Evolutionary conservation across 2,113 vertebrate genomes (phyloP), one percentile per base, ranked within the genome.

Genomic region (Porphyrio hochstetteri): DNA sequence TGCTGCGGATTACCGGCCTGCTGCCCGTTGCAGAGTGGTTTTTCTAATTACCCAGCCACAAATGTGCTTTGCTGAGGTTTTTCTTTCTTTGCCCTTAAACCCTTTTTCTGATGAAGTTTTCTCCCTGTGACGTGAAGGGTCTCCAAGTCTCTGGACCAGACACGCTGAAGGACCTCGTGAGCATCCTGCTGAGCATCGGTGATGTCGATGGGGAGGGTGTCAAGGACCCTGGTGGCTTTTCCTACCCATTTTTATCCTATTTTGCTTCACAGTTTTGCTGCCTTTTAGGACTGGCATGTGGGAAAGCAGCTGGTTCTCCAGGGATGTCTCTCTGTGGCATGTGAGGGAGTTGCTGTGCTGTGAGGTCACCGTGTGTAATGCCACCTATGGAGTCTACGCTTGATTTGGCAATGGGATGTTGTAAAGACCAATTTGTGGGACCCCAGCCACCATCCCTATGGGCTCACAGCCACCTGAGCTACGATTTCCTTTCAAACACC

Each of bases 41-140:
- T 74, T 90, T 64, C 88, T 93, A 96, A 95, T 96, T 95, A 95
- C 63, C 92, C 76, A 65, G 63, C n/a, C n/a, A n/a, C 67, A 65
- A 92, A 72, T 72, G 35, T 31, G 57, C 86, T 84, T 70, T 40
- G 55, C 50, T 71, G 52, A 40, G 21, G 35, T 61, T 74, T 53
- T 52, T 7, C 21, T 29, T 44, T n/a, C 24, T 40, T 65, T 80
- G 11, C 59, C 59, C 31, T 61, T 24, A 72, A 77, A 91, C 46
- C 48, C 36, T 56, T 82, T 82, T 76, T 21, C 69, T 61, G 44
- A 60, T 85, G 16, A 81, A 70, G 48, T 70, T 86, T 86, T 63
- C 35, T 61, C 50, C 72, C 36, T 3, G 2, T 23, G 46, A 35
- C 36, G 17, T 7, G 25, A 48, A 9, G 56, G 56, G 50, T 16